Percentiles rank a stretch among this genome's conserved stretches.
phyloP scores from a whole-genome alignment of 2,888 invertebrate species.

The Drepanosiphum platanoidis region DNA sequence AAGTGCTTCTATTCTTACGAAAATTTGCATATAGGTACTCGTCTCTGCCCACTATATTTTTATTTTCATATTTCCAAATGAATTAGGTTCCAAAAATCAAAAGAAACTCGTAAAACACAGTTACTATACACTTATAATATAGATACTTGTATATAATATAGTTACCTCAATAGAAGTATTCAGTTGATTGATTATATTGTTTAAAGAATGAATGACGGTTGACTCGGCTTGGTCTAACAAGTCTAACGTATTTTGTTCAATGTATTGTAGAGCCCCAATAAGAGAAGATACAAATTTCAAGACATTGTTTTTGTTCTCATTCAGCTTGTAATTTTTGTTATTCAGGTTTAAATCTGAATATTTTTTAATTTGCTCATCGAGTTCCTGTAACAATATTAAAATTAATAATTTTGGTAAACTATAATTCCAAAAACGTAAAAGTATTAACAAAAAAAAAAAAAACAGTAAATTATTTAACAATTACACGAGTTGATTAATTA shows the following conservation, averaged over 20 bases:
- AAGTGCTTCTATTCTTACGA: too few relatives aligned
- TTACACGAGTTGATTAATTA: too few relatives aligned
- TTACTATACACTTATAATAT: too few relatives aligned
- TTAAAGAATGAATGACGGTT: not conserved
- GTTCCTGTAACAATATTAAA: slow-evolving; percentile 12
- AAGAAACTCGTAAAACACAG: too few relatives aligned
- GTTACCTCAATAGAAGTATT: slow-evolving; percentile 10
- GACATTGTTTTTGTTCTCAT: not conserved
- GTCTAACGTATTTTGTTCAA: not conserved
- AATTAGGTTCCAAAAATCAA: too few relatives aligned
- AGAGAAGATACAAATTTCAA: not conserved
- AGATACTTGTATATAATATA: not conserved
- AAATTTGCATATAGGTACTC: too few relatives aligned
- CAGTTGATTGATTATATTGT: not conserved
- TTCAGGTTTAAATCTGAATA: not conserved
- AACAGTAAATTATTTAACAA: too few relatives aligned
- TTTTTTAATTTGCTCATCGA: not conserved
- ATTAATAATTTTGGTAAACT: not conserved
- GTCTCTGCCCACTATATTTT: too few relatives aligned
- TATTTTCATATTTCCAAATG: too few relatives aligned
- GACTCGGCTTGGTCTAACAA: slow-evolving; percentile 10
- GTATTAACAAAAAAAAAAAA: not conserved
- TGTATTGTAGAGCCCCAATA: slow-evolving; percentile 25
- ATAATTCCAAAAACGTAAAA: not conserved
- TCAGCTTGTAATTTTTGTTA: not conserved